Evolutionary conservation across 2,888 invertebrate genomes (phyloP), one percentile per base, ranked within the genome.

Genomic region (Ichneumoninae sp.): DNA sequence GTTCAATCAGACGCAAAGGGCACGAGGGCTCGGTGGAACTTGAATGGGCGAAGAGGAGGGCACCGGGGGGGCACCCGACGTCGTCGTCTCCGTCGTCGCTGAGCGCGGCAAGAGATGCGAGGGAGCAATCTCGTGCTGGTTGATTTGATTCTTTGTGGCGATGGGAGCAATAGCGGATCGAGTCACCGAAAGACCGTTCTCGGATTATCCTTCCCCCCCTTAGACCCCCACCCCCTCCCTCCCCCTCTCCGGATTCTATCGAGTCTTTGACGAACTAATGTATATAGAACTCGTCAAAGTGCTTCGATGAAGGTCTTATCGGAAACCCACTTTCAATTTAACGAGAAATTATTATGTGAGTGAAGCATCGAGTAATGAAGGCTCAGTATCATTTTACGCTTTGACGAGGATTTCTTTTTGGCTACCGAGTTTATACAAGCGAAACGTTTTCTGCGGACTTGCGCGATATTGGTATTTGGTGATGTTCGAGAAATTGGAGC

Each of bases 61-160:
- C 85, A 77, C 76, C 78, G 86, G 87, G 87, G 83, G 73, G 81
- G 19, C 8, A 57, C 69, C 76, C 77, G 36, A 73, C 60, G 52
- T 78, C 44, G 63, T 44, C 65, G 60, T 57, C 73, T 54, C 36
- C 47, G 47, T 52, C 63, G 74, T 68, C 75, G 65, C 82, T 78
- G 83, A 84, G 69, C 40, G 57, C 68, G 77, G 76, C 66, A 78
- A 50, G 83, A 81, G 83, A 86, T 83, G 65, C 83, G 86, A 85
- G 86, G 86, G 86, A 89, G 88, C 87, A 90, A 90, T 91, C 88
- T 90, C 88, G 84, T 86, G 88, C 89, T 87, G 88, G 88, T 91
- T 90, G 91, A 91, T 91, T 91, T 91, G 88, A 91, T 91, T 91
- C 88, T 91, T 91, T 90, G 91, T 92, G 91, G 90, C 88, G 90